These are phyloP conservation scores for Montipora capitata DNA, from an alignment of 92 coral and sea anemone genomes.

Conservation along the genomic window DNA sequence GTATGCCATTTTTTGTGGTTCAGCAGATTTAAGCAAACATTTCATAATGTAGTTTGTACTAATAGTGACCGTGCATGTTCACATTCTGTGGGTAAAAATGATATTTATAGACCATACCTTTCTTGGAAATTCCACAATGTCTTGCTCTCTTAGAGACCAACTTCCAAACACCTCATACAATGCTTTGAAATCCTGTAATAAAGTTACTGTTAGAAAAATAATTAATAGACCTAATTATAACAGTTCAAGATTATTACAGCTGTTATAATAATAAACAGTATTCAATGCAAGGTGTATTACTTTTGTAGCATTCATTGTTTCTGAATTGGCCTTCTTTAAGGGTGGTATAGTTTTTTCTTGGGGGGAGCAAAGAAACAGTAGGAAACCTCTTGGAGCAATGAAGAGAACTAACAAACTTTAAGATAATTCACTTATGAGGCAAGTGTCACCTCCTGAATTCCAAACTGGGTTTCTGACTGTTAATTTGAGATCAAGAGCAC, in stretches of 20 bases:
- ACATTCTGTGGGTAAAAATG: no score
- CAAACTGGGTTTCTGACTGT: background rate
- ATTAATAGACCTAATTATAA: no score
- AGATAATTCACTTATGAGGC: no score
- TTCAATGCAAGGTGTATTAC: no score
- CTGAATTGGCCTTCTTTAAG: no score
- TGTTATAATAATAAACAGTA: no score
- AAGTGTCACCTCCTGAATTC: background rate
- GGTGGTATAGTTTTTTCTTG: no score
- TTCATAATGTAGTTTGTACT: background rate
- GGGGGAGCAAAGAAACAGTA: no score
- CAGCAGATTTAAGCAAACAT: background rate
- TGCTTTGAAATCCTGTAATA: constrained; percentile 20
- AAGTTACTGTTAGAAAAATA: background rate
- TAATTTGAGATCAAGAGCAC: no score
- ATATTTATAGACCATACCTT: background rate
- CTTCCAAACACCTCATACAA: constrained; percentile 27
- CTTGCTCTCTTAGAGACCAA: constrained; percentile 27
- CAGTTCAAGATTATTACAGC: background rate
- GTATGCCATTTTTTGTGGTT: background rate
- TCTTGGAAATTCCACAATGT: constrained; percentile 5
- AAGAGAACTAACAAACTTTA: no score
- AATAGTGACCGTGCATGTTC: background rate
- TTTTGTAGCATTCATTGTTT: no score
- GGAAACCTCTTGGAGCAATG: no score